These are phyloP conservation scores for Pyxicephalus adspersus DNA, from an alignment of 2,113 vertebrate species.

Conservation along the genomic window DNA sequence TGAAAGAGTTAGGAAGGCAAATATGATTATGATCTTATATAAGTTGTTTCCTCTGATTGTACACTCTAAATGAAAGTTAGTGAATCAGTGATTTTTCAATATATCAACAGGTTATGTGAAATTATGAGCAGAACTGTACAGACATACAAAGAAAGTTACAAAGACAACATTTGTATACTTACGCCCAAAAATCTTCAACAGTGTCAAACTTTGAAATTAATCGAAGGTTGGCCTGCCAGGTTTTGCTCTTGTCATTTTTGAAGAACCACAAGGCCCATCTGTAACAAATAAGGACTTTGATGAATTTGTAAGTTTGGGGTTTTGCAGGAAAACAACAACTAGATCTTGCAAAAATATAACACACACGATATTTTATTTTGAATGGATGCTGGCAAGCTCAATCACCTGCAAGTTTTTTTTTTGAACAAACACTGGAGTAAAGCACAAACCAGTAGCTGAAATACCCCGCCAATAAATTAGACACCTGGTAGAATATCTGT, in stretches of 20 bases:
- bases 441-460: too few relatives aligned
- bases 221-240: constrained; percentile 97
- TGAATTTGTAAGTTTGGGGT: neutral
- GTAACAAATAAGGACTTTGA: constrained; percentile 59
- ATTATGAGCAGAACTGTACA: neutral
- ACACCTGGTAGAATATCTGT: too few relatives aligned
- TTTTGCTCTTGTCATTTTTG: constrained; percentile 99
- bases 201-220: constrained; percentile 97
- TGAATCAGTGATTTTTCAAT: too few relatives aligned
- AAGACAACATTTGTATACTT: constrained; percentile 69
- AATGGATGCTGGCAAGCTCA: too few relatives aligned
- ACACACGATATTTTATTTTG: too few relatives aligned
- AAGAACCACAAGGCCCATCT: constrained; percentile 99
- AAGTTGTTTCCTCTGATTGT: too few relatives aligned
- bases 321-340: neutral
- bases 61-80: too few relatives aligned
- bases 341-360: neutral
- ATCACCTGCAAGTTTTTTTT: too few relatives aligned
- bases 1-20: neutral
- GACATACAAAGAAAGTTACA: neutral
- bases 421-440: too few relatives aligned
- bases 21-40: neutral
- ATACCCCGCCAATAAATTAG: too few relatives aligned
- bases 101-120: too few relatives aligned
- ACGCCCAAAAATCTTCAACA: constrained; percentile 99